These are phyloP conservation scores for Chloroceryle aenea DNA, from an alignment of 2,113 vertebrate genomes.

Conservation along the genomic window DNA sequence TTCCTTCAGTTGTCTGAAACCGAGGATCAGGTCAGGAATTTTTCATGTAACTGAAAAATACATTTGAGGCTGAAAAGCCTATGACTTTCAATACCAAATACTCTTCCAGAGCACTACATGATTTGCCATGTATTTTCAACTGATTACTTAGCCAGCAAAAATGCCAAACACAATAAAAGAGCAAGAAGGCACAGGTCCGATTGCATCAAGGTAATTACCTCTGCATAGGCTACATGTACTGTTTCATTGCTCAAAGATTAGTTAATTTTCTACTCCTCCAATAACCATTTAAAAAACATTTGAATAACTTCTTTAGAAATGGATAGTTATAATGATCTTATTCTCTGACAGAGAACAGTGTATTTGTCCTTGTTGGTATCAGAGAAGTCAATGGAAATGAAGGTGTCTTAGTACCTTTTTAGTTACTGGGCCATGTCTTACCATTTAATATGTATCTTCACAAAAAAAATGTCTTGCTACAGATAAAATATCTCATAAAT, in stretches of 20 bases:
- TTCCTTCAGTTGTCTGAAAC: background rate
- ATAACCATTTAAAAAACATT: background rate
- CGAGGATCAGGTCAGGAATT: background rate
- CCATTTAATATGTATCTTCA: background rate
- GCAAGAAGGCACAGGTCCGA: background rate
- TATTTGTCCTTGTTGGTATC: background rate
- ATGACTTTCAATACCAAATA: background rate
- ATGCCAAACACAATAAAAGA: background rate
- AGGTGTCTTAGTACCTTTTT: background rate
- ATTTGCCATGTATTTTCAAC: background rate
- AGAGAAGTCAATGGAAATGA: background rate
- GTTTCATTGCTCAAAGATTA: background rate
- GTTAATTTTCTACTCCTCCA: background rate
- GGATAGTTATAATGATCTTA: background rate
- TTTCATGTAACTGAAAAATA: background rate
- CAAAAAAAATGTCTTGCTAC: background rate
- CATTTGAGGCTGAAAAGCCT: background rate
- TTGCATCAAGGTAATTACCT: background rate
- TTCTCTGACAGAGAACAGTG: background rate
- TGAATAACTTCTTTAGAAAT: background rate
- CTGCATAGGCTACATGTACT: background rate
- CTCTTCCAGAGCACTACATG: background rate
- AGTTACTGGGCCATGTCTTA: background rate
- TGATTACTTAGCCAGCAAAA: background rate
- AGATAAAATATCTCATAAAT: background rate